These are phyloP conservation scores for Steinernema scapterisci DNA, from an alignment of 2,888 invertebrate genomes.

Conservation along the genomic window DNA sequence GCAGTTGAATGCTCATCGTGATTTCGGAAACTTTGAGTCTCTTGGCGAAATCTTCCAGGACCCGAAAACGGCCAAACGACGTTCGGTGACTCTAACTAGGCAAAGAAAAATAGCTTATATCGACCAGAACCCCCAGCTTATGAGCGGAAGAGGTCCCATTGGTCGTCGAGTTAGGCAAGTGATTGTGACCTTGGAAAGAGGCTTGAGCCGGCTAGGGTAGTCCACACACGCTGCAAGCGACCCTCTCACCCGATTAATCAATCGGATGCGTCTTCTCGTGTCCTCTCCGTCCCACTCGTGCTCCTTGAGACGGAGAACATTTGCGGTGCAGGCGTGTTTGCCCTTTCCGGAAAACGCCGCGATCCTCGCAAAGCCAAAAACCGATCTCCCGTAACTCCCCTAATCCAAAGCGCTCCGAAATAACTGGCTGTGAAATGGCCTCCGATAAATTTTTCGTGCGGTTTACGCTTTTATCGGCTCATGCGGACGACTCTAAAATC, in stretches of 20 bases:
- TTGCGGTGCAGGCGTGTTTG: background rate
- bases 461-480: background rate
- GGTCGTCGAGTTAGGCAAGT: background rate
- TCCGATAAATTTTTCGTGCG: conserved; percentile 17
- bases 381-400: background rate
- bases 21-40: no score
- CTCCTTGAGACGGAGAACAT: background rate
- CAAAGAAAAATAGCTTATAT: no score
- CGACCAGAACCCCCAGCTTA: no score
- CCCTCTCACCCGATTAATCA: conserved; percentile 27
- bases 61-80: no score
- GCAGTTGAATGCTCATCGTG: no score
- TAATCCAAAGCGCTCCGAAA: background rate
- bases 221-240: conserved; percentile 18
- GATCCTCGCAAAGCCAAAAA: background rate
- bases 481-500: background rate
- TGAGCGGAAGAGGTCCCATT: no score
- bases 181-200: conserved; percentile 25
- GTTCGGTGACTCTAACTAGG: no score
- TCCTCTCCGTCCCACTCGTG: background rate
- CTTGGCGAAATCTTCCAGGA: no score
- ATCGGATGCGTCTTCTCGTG: conserved; percentile 1
- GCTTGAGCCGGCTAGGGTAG: conserved; percentile 1
- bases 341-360: background rate
- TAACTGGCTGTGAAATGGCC: conserved; percentile 30